Conservation (phyloP, 2,888 invertebrate species). For the Bembecia ichneumoniformis region DNA sequence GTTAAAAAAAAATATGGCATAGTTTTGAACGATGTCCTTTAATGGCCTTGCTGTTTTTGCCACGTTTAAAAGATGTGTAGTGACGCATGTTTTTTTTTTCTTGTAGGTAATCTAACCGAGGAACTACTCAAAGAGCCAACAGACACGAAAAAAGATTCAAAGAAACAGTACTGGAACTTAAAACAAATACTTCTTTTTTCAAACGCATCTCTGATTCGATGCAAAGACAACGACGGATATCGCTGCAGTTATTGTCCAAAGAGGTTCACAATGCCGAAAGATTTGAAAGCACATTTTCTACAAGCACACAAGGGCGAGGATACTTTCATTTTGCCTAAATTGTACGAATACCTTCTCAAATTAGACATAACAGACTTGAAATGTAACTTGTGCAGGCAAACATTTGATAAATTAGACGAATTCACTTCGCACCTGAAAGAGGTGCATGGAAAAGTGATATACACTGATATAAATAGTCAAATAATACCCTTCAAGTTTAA, state of each 20-base stretch:
- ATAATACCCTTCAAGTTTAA: constrained; percentile 28
- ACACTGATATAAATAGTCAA: constrained; percentile 13
- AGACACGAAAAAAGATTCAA: constrained; percentile 2
- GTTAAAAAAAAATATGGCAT: too few relatives aligned
- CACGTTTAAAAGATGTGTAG: neutral
- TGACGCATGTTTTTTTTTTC: neutral
- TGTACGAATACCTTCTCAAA: constrained; percentile 20
- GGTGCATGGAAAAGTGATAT: constrained; percentile 10
- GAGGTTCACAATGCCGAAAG: constrained; percentile 24
- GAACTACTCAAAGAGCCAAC: neutral
- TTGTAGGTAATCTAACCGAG: neutral
- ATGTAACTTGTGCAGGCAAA: constrained; percentile 21
- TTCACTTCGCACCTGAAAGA: constrained; percentile 16
- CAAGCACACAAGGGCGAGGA: constrained; percentile 29
- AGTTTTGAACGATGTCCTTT: too few relatives aligned
- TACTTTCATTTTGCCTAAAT: constrained; percentile 11
- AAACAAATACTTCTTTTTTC: constrained; percentile 31
- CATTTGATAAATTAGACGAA: constrained; percentile 6
- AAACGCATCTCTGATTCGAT: constrained; percentile 35
- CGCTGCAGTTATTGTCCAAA: constrained; percentile 32
- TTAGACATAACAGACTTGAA: constrained; percentile 26
- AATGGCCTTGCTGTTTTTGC: neutral
- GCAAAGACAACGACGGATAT: constrained; percentile 30
- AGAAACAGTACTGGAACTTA: constrained; percentile 29
- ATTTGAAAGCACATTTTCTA: constrained; percentile 33